phyloP scores from a whole-genome alignment of 1,140 invertebrate species.

The Luehdorfia chinensis region DNA sequence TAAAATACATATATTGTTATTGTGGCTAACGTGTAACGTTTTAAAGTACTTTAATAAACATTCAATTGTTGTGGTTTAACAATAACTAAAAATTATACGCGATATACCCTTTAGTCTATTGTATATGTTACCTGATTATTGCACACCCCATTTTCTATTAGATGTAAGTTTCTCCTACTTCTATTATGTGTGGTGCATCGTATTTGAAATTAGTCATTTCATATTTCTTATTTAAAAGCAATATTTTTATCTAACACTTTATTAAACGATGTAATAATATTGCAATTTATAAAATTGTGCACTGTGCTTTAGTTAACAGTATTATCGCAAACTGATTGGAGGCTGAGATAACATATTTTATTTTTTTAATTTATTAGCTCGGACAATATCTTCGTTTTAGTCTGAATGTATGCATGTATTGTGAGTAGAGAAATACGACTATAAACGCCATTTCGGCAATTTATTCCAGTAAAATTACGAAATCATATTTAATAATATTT shows the following conservation, averaged over 20 bases:
- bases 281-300: slow-evolving; percentile 26
- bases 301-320: slow-evolving; percentile 43
- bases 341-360: not conserved
- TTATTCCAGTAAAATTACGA: slow-evolving; percentile 55
- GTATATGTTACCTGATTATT: slow-evolving; percentile 27
- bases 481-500: slow-evolving; percentile 35
- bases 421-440: slow-evolving; percentile 10
- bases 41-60: slow-evolving; percentile 29
- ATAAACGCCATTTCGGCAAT: slow-evolving; percentile 25
- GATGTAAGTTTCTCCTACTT: slow-evolving; percentile 52
- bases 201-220: slow-evolving; percentile 43
- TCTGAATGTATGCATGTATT: slow-evolving; percentile 5
- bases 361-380: not conserved
- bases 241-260: slow-evolving; percentile 30
- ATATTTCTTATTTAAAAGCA: slow-evolving; percentile 52
- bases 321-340: slow-evolving; percentile 32
- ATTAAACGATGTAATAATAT: slow-evolving; percentile 52
- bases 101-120: slow-evolving; percentile 12
- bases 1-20: slow-evolving; percentile 50
- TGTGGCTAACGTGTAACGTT: slow-evolving; percentile 60
- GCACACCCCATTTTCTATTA: slow-evolving; percentile 42
- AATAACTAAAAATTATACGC: slow-evolving; percentile 1
- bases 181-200: slow-evolving; percentile 46
- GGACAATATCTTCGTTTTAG: slow-evolving; percentile 1
- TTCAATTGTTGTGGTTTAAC: slow-evolving; percentile 26